A percentile compares a stretch with the other conserved stretches of the same genome.
These are phyloP conservation scores for Sphaeridia pumilis DNA, from an alignment of 2,888 invertebrate genomes.

Conservation along the genomic window DNA sequence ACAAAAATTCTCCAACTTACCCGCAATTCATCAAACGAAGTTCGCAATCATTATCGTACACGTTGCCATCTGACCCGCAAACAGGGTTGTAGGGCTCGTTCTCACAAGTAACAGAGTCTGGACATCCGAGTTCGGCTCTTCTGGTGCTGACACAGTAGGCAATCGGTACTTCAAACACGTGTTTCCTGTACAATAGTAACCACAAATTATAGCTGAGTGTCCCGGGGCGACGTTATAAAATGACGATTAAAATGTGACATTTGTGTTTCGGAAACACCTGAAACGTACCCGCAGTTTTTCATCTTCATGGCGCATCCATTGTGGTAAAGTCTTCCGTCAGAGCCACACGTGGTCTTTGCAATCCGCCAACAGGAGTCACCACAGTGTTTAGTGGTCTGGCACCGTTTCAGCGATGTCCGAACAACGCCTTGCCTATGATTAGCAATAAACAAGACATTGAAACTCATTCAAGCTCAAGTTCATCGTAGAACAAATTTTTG, in stretches of 20 bases:
- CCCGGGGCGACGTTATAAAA: neutral
- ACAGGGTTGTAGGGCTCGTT: conserved; percentile 57
- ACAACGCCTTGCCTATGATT: conserved; percentile 79
- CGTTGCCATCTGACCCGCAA: conserved; percentile 78
- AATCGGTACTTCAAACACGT: conserved; percentile 84
- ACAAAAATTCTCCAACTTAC: conserved; percentile 44
- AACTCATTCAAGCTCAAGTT: too few relatives aligned
- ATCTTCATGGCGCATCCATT: conserved; percentile 85
- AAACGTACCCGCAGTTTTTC: conserved; percentile 71
- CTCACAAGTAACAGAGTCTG: conserved; percentile 46
- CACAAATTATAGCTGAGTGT: neutral
- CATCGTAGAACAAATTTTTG: too few relatives aligned
- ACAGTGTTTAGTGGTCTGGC: conserved; percentile 81
- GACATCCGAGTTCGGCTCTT: conserved; percentile 38
- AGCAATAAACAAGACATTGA: too few relatives aligned
- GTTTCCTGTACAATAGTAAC: conserved; percentile 54
- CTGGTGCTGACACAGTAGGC: conserved; percentile 61
- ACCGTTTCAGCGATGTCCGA: conserved; percentile 75
- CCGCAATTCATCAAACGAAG: conserved; percentile 79
- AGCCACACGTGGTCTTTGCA: conserved; percentile 77
- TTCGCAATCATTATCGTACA: conserved; percentile 79
- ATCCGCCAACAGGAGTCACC: conserved; percentile 83
- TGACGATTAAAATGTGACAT: neutral
- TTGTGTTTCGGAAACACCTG: neutral
- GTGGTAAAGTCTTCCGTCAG: conserved; percentile 76